Percentiles rank a stretch among this genome's conserved stretches.
phyloP scores from a whole-genome alignment of 2,888 invertebrate genomes.

The Platycnemis pennipes region DNA sequence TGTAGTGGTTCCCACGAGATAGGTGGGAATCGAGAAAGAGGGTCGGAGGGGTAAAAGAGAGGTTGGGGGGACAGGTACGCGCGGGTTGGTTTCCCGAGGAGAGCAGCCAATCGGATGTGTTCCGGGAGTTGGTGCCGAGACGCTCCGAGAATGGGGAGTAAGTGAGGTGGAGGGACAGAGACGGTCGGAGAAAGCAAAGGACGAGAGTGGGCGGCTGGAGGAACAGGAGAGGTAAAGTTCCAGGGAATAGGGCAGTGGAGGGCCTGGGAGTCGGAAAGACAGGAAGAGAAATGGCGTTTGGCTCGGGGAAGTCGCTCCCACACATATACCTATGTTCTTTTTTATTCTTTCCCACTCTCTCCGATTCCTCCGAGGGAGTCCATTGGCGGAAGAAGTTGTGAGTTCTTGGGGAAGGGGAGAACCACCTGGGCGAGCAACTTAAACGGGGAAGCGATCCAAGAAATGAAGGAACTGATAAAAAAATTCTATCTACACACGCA shows the following conservation, averaged over 20 bases:
- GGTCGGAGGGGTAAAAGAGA: no score
- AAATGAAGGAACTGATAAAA: background rate
- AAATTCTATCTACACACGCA: no score
- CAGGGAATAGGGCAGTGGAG: background rate
- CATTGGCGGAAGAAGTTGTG: conserved; percentile 1
- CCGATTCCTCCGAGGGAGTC: background rate
- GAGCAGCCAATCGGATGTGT: background rate
- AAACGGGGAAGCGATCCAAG: background rate
- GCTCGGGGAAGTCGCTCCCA: background rate
- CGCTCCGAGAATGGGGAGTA: background rate
- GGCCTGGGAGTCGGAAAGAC: background rate
- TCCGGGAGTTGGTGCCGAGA: background rate
- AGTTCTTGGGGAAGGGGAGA: background rate
- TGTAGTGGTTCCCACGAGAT: background rate
- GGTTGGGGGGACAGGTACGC: background rate
- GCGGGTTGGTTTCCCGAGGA: background rate
- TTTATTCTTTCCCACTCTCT: background rate
- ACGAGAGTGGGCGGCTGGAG: background rate
- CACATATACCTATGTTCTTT: background rate
- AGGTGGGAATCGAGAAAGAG: no score
- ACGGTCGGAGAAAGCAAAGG: background rate
- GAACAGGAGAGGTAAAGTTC: background rate
- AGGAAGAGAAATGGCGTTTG: conserved; percentile 14
- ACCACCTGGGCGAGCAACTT: background rate
- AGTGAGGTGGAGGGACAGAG: background rate